These are phyloP conservation scores for Zaprionus lachaisei DNA, from an alignment of 1,140 invertebrate species.

Conservation along the genomic window DNA sequence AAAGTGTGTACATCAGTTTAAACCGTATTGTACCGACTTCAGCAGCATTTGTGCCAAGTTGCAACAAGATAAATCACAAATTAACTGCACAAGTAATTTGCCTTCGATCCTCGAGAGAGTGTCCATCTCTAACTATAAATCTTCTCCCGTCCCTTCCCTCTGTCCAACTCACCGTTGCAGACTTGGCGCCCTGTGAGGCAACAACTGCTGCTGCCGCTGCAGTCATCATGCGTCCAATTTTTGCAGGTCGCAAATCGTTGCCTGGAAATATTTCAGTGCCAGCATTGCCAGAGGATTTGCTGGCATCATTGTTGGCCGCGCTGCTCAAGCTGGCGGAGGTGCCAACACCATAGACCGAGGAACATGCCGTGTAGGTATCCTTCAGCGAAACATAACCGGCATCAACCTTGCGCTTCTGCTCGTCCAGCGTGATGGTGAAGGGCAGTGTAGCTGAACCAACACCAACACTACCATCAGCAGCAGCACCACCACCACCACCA, in stretches of 20 bases:
- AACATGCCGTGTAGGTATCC: slow-evolving; percentile 70
- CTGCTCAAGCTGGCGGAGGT: not conserved
- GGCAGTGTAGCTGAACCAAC: slow-evolving; percentile 1
- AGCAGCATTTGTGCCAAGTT: too few species aligned
- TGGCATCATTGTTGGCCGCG: slow-evolving; percentile 17
- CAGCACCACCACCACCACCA: not conserved
- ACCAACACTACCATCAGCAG: not conserved
- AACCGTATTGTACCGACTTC: too few species aligned
- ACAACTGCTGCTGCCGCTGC: slow-evolving; percentile 35
- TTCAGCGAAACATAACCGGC: slow-evolving; percentile 67
- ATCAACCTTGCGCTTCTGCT: slow-evolving; percentile 60
- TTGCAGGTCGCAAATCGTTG: slow-evolving; percentile 48
- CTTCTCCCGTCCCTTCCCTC: not conserved
- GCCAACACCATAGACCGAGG: slow-evolving; percentile 61
- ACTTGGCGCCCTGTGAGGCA: slow-evolving; percentile 48
- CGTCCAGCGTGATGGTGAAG: slow-evolving; percentile 28
- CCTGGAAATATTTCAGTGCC: slow-evolving; percentile 9
- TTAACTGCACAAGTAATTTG: too few species aligned
- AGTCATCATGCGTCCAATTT: slow-evolving; percentile 56
- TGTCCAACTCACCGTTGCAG: slow-evolving; percentile 53
- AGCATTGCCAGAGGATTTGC: slow-evolving; percentile 20
- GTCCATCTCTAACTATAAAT: too few species aligned
- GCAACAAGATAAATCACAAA: too few species aligned
- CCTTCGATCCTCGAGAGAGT: too few species aligned
- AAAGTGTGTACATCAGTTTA: too few species aligned